phyloP scores from a whole-genome alignment of 2,888 invertebrate genomes.

The Stenolophus ochropezus region DNA sequence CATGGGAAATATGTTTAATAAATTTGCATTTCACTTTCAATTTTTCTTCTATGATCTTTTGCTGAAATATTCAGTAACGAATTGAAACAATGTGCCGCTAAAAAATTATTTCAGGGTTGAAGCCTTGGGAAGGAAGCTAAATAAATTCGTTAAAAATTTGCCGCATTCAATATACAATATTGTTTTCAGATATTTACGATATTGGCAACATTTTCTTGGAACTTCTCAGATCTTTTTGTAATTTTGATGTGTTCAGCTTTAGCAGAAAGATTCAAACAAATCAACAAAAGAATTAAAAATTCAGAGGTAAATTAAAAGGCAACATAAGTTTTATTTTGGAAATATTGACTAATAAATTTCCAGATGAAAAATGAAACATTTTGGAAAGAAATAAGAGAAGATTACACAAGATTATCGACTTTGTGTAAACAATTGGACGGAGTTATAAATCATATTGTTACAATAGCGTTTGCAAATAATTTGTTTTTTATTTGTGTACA shows the following conservation, averaged over 20 bases:
- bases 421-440: constrained; percentile 74
- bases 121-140: too few species aligned
- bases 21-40: too few species aligned
- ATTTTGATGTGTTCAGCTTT: constrained; percentile 84
- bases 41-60: too few species aligned
- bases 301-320: neutral
- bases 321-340: neutral
- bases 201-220: constrained; percentile 82
- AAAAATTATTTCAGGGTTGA: too few species aligned
- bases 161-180: neutral
- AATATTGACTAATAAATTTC: neutral
- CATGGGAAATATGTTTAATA: too few species aligned
- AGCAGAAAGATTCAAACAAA: constrained; percentile 78
- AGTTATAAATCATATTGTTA: constrained; percentile 74
- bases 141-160: too few species aligned
- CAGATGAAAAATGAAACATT: constrained; percentile 72
- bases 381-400: constrained; percentile 75
- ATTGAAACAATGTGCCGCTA: too few species aligned
- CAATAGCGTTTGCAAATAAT: constrained; percentile 76
- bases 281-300: constrained; percentile 65
- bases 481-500: constrained; percentile 78
- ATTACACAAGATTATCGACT: constrained; percentile 74
- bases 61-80: too few species aligned
- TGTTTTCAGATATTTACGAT: constrained; percentile 65
- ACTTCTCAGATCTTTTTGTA: constrained; percentile 83